These are phyloP conservation scores for Hippocampus mohnikei DNA, from an alignment of 2,113 vertebrate species.

Conservation along the genomic window DNA sequence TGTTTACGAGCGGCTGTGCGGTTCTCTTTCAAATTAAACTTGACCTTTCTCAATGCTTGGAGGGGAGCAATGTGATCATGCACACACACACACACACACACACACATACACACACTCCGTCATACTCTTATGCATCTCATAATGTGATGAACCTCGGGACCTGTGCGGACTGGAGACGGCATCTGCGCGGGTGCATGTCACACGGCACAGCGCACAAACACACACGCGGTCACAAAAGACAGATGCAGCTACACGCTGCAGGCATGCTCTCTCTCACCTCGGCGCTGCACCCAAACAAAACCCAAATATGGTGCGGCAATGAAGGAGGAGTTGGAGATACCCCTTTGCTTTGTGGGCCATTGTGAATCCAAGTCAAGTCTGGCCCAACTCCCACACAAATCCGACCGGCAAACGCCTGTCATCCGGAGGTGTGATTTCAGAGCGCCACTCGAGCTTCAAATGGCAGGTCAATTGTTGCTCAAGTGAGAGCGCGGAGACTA, in stretches of 20 bases:
- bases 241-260: conserved; percentile 6
- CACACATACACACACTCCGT: neutral
- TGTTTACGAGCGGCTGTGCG: conserved; percentile 42
- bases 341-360: too few relatives aligned
- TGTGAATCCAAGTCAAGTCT: neutral
- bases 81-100: conserved; percentile 4
- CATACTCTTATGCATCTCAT: conserved; percentile 11
- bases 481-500: conserved; percentile 24
- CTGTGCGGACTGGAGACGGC: conserved; percentile 20
- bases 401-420: neutral
- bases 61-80: conserved; percentile 12
- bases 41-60: conserved; percentile 40
- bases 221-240: conserved; percentile 1
- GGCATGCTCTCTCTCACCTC: conserved; percentile 1
- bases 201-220: conserved; percentile 17
- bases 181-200: conserved; percentile 5
- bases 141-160: conserved; percentile 26
- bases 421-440: neutral
- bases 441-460: neutral
- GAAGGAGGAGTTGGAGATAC: neutral
- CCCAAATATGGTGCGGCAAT: neutral
- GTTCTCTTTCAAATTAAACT: conserved; percentile 41
- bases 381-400: neutral
- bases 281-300: neutral
- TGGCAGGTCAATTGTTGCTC: neutral